A percentile compares a stretch with the other conserved stretches of the same genome.
Conservation (phyloP, 2,888 invertebrate genomes). For the Crossocerus cetratus region DNA sequence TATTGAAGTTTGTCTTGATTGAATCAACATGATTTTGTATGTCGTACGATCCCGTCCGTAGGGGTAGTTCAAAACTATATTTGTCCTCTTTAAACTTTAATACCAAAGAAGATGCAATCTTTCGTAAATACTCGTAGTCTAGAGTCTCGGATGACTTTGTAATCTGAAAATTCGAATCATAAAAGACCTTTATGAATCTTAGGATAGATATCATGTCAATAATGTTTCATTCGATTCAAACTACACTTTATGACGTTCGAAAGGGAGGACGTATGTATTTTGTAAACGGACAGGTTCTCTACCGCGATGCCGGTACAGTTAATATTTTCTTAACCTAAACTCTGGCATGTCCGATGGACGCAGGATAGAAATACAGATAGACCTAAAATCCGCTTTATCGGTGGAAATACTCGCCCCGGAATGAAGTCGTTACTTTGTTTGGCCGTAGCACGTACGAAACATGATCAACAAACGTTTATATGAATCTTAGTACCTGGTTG, state of each 20-base stretch:
- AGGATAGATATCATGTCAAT: too few species aligned
- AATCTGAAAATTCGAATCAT: constrained; percentile 56
- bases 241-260: too few species aligned
- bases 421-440: too few species aligned
- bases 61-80: constrained; percentile 61
- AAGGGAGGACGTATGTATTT: neutral
- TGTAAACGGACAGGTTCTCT: neutral
- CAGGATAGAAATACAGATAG: neutral
- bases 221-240: too few species aligned
- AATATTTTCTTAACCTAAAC: neutral
- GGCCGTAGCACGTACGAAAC: too few species aligned
- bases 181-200: neutral
- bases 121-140: constrained; percentile 37
- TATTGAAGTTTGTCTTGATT: constrained; percentile 39
- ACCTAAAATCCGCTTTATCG: neutral
- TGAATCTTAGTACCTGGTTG: constrained; percentile 37
- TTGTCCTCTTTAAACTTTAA: constrained; percentile 45
- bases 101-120: constrained; percentile 51
- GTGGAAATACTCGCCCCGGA: too few species aligned
- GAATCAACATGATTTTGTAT: constrained; percentile 41
- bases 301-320: neutral
- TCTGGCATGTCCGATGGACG: too few species aligned
- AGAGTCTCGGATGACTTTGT: constrained; percentile 49
- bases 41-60: constrained; percentile 57
- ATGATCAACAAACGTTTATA: too few species aligned